Evolutionary conservation across 2,797 vertebrate species (phyloP), one percentile per base, ranked within the genome.

Genomic region (Podargus strigoides): DNA sequence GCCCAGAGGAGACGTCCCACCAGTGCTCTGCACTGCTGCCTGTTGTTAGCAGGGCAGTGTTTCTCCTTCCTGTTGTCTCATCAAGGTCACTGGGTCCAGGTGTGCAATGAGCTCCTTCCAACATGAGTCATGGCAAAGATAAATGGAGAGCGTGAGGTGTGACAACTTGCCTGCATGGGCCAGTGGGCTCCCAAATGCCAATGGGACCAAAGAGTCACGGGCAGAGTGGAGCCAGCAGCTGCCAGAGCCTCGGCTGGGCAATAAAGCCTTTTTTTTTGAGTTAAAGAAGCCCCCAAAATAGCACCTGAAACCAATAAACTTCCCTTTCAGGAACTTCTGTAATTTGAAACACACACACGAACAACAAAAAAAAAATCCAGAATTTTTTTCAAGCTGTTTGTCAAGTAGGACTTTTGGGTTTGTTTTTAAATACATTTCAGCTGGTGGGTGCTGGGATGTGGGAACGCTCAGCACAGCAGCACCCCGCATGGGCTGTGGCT

Each of bases 321-420:
- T 96, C 96, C 96, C 96, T 94, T 94, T 95, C 90, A 95, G 93
- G 95, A 96, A 94, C 96, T 96, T 96, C 94, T 95, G 96, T 96
- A 94, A 96, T 96, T 94, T 95, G 90, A 94, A 95, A 84, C 89
- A 89, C 37, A 72, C 55, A 85, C 55, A 70, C 92, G 77, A 94
- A 85, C 47, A 66, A 74, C 42, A 58, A 26, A 22, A 42, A 28
- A 79, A 75, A 84, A 55, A 92, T 96, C 93, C 94, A 87, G 75
- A 82, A 23, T 37, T 82, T 90, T 66, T 72, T 52, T 67, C 0
- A 37, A 41, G 70, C 36, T 91, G 82, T 93, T 93, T 72, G 34
- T 85, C 82, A 60, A 52, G 73, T 23, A 63, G 80, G 55, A 66
- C 66, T 28, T 24, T 16, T 11, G 26, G 13, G 39, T 3, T 77